These are phyloP conservation scores for Hydropotes inermis DNA, from an alignment of 2,113 vertebrate genomes.

Conservation along the genomic window DNA sequence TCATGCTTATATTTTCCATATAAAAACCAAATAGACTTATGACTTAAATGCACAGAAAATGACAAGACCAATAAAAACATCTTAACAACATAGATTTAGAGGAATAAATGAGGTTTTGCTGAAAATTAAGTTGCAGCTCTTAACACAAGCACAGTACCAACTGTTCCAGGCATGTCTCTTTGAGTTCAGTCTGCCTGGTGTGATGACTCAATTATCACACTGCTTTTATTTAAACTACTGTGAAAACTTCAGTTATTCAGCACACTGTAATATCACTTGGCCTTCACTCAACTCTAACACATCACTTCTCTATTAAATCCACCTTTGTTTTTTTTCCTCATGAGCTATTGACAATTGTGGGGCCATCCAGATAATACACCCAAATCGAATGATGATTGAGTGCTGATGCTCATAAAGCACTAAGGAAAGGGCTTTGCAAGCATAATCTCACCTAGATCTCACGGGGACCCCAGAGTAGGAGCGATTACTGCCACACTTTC, in stretches of 20 bases:
- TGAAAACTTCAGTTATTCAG: neutral
- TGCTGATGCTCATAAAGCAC: neutral
- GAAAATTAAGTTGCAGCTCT: neutral
- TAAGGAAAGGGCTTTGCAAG: neutral
- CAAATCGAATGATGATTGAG: neutral
- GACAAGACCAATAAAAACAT: neutral
- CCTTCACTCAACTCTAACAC: neutral
- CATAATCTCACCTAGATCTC: neutral
- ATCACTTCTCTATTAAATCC: neutral
- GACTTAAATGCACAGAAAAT: conserved; percentile 22
- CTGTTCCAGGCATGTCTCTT: neutral
- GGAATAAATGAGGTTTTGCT: neutral
- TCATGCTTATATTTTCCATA: neutral
- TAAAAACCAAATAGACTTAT: conserved; percentile 16
- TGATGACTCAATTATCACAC: neutral
- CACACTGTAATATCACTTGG: neutral
- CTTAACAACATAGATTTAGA: neutral
- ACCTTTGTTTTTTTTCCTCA: neutral
- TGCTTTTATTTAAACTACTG: conserved; percentile 16
- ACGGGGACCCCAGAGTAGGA: neutral
- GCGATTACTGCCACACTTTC: fast-evolving
- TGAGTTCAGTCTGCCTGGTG: neutral
- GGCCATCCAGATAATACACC: neutral
- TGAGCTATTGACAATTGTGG: neutral
- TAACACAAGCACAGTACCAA: neutral